These are phyloP conservation scores for Rhopilema esculentum DNA, from an alignment of 30 jellyfish, hydroid and myxozoan genomes.

Conservation along the genomic window DNA sequence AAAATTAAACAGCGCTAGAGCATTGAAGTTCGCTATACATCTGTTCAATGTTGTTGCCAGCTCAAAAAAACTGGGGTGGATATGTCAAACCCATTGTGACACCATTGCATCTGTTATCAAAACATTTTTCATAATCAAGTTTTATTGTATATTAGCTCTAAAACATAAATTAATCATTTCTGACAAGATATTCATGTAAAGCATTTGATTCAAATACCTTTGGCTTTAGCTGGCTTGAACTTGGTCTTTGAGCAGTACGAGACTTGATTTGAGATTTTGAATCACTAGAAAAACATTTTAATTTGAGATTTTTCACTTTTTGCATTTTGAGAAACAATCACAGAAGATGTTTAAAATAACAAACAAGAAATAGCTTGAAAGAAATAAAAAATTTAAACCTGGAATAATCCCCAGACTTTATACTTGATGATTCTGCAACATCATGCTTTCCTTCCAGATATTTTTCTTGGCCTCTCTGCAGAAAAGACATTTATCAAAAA, in stretches of 20 bases:
- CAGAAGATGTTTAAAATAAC: background rate
- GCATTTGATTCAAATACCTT: too few relatives aligned
- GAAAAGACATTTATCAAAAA: background rate
- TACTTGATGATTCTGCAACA: background rate
- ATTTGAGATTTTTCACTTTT: background rate
- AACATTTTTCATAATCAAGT: too few relatives aligned
- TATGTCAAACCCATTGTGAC: too few relatives aligned
- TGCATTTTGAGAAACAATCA: background rate
- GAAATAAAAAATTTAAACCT: background rate
- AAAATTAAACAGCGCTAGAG: too few relatives aligned
- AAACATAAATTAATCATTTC: too few relatives aligned
- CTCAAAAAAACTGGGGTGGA: too few relatives aligned
- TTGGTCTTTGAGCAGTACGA: conserved; percentile 29
- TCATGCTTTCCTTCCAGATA: background rate
- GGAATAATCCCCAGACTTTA: background rate
- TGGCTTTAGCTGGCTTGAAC: conserved; percentile 11
- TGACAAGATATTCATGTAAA: too few relatives aligned
- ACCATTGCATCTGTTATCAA: too few relatives aligned
- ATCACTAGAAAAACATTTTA: background rate
- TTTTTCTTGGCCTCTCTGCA: conserved; percentile 38
- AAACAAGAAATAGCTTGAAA: background rate
- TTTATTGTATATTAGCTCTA: too few relatives aligned
- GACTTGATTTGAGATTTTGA: conserved; percentile 21
- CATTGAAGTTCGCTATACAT: too few relatives aligned
- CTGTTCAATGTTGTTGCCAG: too few relatives aligned